Percentiles rank a stretch among this genome's conserved stretches.
These are phyloP conservation scores for Trichonephila inaurata DNA, from an alignment of 1,140 invertebrate species.

Conservation along the genomic window DNA sequence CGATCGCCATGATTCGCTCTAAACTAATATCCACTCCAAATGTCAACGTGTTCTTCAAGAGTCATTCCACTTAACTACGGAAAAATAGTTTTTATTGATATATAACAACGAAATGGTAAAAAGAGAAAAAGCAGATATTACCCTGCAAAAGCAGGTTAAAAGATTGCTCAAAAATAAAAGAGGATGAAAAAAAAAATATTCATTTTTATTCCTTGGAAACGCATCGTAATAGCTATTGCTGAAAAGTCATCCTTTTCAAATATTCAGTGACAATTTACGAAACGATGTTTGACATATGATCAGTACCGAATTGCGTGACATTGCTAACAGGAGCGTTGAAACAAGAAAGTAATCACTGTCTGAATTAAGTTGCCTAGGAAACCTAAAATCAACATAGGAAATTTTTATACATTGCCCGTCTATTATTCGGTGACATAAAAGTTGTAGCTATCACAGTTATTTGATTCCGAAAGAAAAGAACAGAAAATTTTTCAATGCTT, in stretches of 20 bases:
- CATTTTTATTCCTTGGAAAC: constrained; percentile 1
- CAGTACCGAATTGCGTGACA: neutral
- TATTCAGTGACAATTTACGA: constrained; percentile 35
- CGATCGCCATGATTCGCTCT: neutral
- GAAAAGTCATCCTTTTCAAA: constrained; percentile 27
- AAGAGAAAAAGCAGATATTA: neutral
- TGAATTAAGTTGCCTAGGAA: neutral
- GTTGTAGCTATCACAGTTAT: neutral
- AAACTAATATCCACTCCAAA: constrained; percentile 27
- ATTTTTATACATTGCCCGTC: neutral
- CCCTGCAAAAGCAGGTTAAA: constrained; percentile 12
- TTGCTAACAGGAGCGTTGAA: neutral
- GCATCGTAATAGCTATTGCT: neutral
- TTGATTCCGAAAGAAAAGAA: neutral
- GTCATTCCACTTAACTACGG: constrained; percentile 37
- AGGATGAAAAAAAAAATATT: neutral
- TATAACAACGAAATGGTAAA: neutral
- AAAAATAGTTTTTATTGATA: constrained; percentile 33
- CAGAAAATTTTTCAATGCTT: neutral
- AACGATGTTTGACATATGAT: constrained; percentile 37
- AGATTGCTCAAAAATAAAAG: constrained; percentile 4
- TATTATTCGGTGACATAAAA: constrained; percentile 22
- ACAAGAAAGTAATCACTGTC: constrained; percentile 34
- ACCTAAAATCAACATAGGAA: neutral
- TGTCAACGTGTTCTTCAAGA: constrained; percentile 24